Conservation (phyloP, 2,888 invertebrate genomes). For the Coremacera marginata region DNA sequence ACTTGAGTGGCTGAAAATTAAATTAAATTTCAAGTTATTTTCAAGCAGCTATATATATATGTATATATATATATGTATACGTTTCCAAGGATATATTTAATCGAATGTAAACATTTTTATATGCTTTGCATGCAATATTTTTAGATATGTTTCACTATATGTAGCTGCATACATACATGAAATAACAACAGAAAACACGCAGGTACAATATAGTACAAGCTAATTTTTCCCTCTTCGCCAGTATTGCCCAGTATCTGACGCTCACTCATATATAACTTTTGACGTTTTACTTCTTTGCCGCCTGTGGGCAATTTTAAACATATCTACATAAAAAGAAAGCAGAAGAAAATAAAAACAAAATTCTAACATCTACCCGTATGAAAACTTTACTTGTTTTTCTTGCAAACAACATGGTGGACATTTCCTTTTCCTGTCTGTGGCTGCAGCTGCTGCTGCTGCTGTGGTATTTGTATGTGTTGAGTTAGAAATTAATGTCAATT, state of each 20-base stretch:
- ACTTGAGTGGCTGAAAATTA: too few species aligned
- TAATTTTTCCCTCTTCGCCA: too few species aligned
- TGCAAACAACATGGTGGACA: constrained; percentile 3
- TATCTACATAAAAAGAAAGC: too few species aligned
- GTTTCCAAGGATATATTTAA: constrained; percentile 20
- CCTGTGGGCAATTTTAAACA: background rate
- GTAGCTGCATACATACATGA: too few species aligned
- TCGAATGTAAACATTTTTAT: background rate
- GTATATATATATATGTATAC: background rate
- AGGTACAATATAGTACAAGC: background rate
- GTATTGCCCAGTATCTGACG: background rate
- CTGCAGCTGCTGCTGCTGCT: background rate
- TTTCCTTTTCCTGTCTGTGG: constrained; percentile 12
- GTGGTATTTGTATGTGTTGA: background rate
- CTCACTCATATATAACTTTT: too few species aligned
- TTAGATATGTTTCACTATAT: too few species aligned
- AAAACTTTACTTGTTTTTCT: constrained; percentile 1
- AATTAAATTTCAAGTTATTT: too few species aligned
- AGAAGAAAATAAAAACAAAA: background rate
- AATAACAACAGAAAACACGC: background rate
- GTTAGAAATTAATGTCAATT: background rate
- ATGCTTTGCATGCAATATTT: background rate
- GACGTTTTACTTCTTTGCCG: background rate
- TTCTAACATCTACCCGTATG: background rate
- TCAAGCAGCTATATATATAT: too few species aligned